Evolutionary conservation across 2,113 vertebrate species (phyloP).

Genomic region (Ciconia boyciana): DNA sequence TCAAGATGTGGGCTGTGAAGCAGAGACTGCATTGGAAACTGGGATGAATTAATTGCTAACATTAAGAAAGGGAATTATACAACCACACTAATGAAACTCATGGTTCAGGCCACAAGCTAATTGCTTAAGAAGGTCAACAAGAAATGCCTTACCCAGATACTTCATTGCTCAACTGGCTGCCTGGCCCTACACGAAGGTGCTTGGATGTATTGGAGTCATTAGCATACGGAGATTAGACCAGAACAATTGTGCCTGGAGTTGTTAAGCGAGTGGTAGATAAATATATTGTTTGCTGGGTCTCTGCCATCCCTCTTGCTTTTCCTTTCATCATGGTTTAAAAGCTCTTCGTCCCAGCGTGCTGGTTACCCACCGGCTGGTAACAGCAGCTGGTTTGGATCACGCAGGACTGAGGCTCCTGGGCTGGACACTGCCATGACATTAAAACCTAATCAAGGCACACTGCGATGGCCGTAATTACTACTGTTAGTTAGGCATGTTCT

Average conservation of each 20-base stretch:
- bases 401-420: background rate
- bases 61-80: background rate
- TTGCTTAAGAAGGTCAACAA: background rate
- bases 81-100: background rate
- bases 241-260: background rate
- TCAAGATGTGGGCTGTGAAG: background rate
- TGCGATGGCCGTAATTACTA: background rate
- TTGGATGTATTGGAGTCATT: background rate
- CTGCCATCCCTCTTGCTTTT: background rate
- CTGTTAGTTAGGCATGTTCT: background rate
- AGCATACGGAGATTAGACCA: background rate
- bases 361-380: background rate
- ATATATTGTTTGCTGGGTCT: background rate
- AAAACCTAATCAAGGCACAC: background rate
- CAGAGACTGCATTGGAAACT: background rate
- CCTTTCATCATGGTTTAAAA: background rate
- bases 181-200: background rate
- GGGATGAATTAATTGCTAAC: background rate
- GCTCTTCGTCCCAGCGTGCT: rapidly evolving
- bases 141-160: background rate
- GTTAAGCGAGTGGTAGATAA: background rate
- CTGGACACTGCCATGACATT: rapidly evolving
- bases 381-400: background rate
- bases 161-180: background rate
- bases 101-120: background rate